These are phyloP conservation scores for Protaetia brevitarsis DNA, from an alignment of 1,140 invertebrate species.

Conservation along the genomic window DNA sequence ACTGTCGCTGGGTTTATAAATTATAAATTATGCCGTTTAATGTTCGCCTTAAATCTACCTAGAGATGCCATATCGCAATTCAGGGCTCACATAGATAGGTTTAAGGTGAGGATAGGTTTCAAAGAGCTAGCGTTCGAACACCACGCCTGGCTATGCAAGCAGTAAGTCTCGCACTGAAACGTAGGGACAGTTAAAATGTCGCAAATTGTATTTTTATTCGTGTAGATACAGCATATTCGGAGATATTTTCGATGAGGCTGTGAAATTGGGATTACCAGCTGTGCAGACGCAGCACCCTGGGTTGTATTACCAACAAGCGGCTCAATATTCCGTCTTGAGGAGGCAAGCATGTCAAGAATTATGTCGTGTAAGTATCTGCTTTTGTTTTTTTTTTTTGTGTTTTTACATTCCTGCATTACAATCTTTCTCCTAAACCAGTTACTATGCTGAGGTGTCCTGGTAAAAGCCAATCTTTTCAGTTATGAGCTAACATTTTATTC, in stretches of 20 bases:
- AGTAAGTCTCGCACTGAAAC: conserved; percentile 59
- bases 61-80: conserved; percentile 94
- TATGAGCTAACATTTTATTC: too few relatives aligned
- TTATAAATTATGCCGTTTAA: conserved; percentile 89
- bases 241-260: conserved; percentile 93
- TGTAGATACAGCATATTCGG: conserved; percentile 74
- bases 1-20: conserved; percentile 93
- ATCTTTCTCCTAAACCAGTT: too few relatives aligned
- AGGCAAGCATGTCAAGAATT: conserved; percentile 71
- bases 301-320: conserved; percentile 93
- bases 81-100: conserved; percentile 84
- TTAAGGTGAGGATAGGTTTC: conserved; percentile 72
- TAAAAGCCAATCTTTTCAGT: too few relatives aligned
- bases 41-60: conserved; percentile 84
- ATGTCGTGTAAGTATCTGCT: conserved; percentile 60
- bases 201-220: not conserved
- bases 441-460: too few relatives aligned
- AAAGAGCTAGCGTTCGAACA: conserved; percentile 90
- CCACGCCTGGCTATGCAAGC: conserved; percentile 94
- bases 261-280: conserved; percentile 81
- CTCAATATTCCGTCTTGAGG: conserved; percentile 77
- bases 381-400: not conserved
- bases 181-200: not conserved
- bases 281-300: conserved; percentile 95
- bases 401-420: not conserved